Conservation (phyloP, 2,888 invertebrate species). For the Parapristionchus giblindavisi region DNA sequence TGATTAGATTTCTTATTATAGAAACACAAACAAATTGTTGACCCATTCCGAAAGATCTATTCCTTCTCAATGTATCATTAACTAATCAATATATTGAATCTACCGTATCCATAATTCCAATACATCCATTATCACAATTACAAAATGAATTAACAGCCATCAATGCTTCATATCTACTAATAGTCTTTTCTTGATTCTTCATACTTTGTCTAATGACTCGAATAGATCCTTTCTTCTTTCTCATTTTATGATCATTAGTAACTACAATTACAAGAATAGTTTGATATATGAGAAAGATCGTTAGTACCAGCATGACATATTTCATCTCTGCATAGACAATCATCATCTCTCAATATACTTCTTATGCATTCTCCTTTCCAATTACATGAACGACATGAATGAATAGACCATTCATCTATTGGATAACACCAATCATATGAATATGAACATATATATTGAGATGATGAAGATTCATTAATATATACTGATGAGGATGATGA, state of each 20-base stretch:
- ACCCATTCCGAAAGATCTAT: constrained; percentile 40
- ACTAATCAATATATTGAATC: neutral
- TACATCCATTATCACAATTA: constrained; percentile 48
- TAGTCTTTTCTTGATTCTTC: constrained; percentile 58
- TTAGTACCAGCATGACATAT: constrained; percentile 11
- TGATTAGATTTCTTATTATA: constrained; percentile 66
- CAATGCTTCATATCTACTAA: constrained; percentile 59
- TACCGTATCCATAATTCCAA: constrained; percentile 29
- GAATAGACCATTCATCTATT: constrained; percentile 40
- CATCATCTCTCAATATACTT: neutral
- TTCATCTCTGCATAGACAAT: constrained; percentile 16
- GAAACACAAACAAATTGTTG: constrained; percentile 61
- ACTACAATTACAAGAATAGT: neutral
- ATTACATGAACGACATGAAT: constrained; percentile 40
- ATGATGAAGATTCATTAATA: no score
- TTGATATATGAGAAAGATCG: neutral
- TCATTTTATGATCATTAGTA: neutral
- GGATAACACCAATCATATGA: constrained; percentile 31
- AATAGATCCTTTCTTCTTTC: constrained; percentile 19
- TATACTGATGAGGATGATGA: no score
- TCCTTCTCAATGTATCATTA: neutral
- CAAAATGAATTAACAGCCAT: constrained; percentile 64
- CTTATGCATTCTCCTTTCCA: constrained; percentile 43
- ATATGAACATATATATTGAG: neutral
- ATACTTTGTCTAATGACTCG: constrained; percentile 44